Percentiles rank a stretch among this genome's conserved stretches.
phyloP scores from a whole-genome alignment of 2,797 vertebrate genomes.

The Gallinago nigripennis region DNA sequence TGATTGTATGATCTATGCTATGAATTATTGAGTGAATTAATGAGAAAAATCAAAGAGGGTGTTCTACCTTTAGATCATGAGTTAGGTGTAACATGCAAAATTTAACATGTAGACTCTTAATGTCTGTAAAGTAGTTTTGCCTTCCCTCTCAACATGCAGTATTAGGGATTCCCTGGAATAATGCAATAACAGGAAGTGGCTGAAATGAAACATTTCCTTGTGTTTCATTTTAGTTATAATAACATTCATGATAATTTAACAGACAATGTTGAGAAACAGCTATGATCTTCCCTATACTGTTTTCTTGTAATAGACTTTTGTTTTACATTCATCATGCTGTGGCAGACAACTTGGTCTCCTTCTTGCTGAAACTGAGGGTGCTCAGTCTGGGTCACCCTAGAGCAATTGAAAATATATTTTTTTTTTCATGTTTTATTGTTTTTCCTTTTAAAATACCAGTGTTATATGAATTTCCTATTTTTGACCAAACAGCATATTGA shows the following conservation, averaged over 20 bases:
- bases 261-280: background rate
- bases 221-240: background rate
- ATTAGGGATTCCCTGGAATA: background rate
- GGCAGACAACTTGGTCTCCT: background rate
- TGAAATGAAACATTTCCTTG: background rate
- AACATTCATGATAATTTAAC: background rate
- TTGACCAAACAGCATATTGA: background rate
- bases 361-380: background rate
- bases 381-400: background rate
- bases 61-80: background rate
- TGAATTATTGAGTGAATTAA: background rate
- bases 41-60: background rate
- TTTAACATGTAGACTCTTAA: background rate
- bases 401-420: background rate
- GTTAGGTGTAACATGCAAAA: background rate
- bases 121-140: too few relatives aligned
- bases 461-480: background rate
- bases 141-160: background rate
- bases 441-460: background rate
- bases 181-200: background rate
- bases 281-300: background rate
- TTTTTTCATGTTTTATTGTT: rapidly evolving
- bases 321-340: background rate
- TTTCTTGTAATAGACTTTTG: background rate
- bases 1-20: background rate